These are phyloP conservation scores for Ormyrus labotus DNA, from an alignment of 2,888 invertebrate species.

Conservation along the genomic window DNA sequence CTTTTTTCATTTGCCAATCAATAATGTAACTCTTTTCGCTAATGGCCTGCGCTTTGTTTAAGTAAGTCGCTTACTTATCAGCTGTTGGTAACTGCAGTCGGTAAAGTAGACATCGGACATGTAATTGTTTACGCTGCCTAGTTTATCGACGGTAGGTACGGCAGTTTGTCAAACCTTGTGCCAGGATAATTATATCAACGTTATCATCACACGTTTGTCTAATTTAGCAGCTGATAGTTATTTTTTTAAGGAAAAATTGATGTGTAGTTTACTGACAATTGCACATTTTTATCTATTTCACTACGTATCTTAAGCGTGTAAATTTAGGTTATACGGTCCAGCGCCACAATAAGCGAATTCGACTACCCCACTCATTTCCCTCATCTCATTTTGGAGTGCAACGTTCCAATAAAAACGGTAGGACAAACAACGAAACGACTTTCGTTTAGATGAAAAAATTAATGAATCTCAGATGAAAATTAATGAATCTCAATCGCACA, in stretches of 20 bases:
- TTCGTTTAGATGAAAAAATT: no score
- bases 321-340: not conserved
- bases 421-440: no score
- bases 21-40: conserved; percentile 20
- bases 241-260: no score
- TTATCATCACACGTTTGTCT: conserved; percentile 18
- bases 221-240: conserved; percentile 1
- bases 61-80: conserved; percentile 38
- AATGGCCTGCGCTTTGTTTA: not conserved
- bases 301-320: not conserved
- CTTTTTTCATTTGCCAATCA: conserved; percentile 24
- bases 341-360: no score
- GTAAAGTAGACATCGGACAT: not conserved
- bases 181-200: conserved; percentile 2
- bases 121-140: not conserved
- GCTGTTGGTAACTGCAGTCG: conserved; percentile 44
- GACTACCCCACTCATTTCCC: no score
- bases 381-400: no score
- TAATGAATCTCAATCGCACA: no score
- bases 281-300: not conserved
- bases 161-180: not conserved
- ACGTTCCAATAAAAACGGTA: no score
- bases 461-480: no score
- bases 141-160: conserved; percentile 36
- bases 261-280: no score